Evolutionary conservation across 2,888 invertebrate genomes (phyloP).

Genomic region (Synergus umbraculus): DNA sequence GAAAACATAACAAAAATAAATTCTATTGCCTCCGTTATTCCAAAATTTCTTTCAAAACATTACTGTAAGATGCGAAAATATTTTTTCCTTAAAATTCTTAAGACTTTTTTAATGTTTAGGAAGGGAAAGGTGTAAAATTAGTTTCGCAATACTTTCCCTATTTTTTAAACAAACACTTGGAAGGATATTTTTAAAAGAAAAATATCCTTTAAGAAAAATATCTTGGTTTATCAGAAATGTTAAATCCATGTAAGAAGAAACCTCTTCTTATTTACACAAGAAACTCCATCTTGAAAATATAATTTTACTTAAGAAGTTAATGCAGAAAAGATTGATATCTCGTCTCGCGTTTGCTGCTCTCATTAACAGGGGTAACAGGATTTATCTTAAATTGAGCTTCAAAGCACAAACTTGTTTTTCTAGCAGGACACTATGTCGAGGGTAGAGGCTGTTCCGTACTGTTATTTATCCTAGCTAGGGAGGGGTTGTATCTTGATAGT

Average conservation of each 20-base stretch:
- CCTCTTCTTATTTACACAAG: not conserved
- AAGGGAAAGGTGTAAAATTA: too few relatives aligned
- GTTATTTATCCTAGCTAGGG: slow-evolving; percentile 43
- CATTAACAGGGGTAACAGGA: slow-evolving; percentile 63
- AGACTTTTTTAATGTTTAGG: too few relatives aligned
- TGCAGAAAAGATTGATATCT: not conserved
- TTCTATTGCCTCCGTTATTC: not conserved
- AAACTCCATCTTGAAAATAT: not conserved
- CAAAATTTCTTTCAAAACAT: not conserved
- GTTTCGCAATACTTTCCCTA: not conserved
- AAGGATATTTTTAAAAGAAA: not conserved
- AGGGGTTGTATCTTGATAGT: slow-evolving; percentile 24
- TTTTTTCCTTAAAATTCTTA: not conserved
- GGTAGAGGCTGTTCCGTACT: slow-evolving; percentile 52
- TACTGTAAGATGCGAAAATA: not conserved
- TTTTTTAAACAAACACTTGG: not conserved
- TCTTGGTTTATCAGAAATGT: not conserved
- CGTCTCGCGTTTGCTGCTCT: slow-evolving; percentile 30
- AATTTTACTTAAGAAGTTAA: not conserved
- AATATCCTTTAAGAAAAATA: not conserved
- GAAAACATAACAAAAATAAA: not conserved
- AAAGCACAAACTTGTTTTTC: slow-evolving; percentile 71
- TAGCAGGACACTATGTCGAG: slow-evolving; percentile 65
- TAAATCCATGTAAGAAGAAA: not conserved
- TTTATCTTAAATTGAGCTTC: slow-evolving; percentile 73